Percentiles rank a stretch among this genome's conserved stretches.
Conservation (phyloP, 2,113 vertebrate genomes). For the Megaceryle maxima region DNA sequence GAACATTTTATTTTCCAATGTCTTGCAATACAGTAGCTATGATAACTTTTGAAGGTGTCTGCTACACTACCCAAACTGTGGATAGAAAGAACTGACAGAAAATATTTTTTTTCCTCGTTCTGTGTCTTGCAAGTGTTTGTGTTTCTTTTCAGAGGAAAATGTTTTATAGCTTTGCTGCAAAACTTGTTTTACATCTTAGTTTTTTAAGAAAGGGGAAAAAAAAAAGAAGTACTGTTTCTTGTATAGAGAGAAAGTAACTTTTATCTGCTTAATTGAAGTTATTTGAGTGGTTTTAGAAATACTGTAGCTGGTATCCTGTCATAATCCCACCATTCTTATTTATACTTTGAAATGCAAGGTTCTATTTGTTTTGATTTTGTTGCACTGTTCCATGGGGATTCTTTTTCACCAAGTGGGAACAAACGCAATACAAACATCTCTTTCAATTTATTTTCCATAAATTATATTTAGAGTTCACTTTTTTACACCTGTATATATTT, state of each 20-base stretch:
- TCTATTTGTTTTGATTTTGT: neutral
- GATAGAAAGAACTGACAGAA: neutral
- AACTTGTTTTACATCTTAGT: neutral
- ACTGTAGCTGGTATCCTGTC: neutral
- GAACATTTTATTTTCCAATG: neutral
- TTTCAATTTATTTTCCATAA: neutral
- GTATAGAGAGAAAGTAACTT: neutral
- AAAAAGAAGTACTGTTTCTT: neutral
- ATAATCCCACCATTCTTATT: neutral
- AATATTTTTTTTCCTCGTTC: neutral
- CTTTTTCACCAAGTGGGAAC: neutral
- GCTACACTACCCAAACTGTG: neutral
- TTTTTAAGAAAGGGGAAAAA: neutral
- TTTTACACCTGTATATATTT: neutral
- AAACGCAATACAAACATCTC: neutral
- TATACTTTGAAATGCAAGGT: neutral
- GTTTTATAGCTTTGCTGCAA: neutral
- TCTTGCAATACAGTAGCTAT: neutral
- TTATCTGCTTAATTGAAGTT: neutral
- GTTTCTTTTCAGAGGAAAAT: neutral
- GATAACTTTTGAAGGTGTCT: neutral
- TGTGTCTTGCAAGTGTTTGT: neutral
- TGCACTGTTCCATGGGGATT: neutral
- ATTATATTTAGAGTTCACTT: neutral
- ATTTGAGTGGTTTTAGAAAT: neutral